Evolutionary conservation across 2,113 vertebrate genomes (phyloP).

Genomic region (Nothobranchius furzeri): DNA sequence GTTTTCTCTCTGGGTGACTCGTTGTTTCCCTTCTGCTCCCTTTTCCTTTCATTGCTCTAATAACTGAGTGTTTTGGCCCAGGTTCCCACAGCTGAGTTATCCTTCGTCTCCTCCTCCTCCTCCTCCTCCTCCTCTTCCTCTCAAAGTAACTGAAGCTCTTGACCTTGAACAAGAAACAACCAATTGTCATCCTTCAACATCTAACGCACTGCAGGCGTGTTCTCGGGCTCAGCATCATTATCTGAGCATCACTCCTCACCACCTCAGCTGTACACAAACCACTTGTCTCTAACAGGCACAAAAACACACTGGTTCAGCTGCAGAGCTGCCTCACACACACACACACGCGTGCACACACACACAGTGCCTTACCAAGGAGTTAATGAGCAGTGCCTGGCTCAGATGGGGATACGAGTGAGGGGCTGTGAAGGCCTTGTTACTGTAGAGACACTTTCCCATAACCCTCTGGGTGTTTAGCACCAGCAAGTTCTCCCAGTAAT

Average conservation of each 20-base stretch:
- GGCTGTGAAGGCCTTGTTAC: conserved; percentile 33
- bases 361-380: conserved; percentile 28
- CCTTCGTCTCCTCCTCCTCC: conserved; percentile 26
- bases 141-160: conserved; percentile 1
- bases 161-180: conserved; percentile 43
- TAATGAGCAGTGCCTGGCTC: conserved; percentile 46
- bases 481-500: conserved; percentile 35
- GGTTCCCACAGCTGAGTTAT: conserved; percentile 18
- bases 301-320: conserved; percentile 3
- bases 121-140: conserved; percentile 6
- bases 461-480: conserved; percentile 14
- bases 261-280: conserved; percentile 4
- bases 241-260: conserved; percentile 15
- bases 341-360: too few relatives aligned
- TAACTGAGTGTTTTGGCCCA: conserved; percentile 46
- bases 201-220: conserved; percentile 13
- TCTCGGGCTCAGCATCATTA: conserved; percentile 12
- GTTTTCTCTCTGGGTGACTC: conserved; percentile 40
- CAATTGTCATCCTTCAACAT: conserved; percentile 23
- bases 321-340: background rate
- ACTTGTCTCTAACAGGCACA: conserved; percentile 3
- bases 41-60: conserved; percentile 40
- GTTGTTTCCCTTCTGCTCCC: conserved; percentile 40
- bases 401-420: conserved; percentile 12
- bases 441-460: conserved; percentile 41